Evolutionary conservation across 2,888 invertebrate genomes (phyloP).

Genomic region (Apotomis betuletana): DNA sequence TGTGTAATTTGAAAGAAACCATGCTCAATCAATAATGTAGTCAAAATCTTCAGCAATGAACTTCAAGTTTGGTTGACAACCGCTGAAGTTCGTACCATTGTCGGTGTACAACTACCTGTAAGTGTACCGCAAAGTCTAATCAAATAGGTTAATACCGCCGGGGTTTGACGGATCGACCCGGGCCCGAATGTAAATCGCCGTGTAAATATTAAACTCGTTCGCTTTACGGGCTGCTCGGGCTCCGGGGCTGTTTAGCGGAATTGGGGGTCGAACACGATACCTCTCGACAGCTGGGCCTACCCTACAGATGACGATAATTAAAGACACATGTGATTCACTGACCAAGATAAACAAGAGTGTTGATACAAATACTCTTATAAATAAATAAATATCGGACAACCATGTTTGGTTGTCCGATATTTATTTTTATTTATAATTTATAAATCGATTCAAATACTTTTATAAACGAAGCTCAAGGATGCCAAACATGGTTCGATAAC

Average conservation of each 20-base stretch:
- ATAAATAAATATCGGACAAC: too few species aligned
- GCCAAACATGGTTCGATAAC: too few species aligned
- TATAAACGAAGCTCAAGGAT: too few species aligned
- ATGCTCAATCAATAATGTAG: background rate
- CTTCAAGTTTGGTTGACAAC: background rate
- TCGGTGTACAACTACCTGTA: constrained; percentile 13
- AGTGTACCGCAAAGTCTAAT: constrained; percentile 31
- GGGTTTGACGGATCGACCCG: constrained; percentile 32
- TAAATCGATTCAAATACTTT: too few species aligned
- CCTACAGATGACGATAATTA: too few species aligned
- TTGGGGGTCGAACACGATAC: background rate
- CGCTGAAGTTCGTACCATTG: constrained; percentile 12
- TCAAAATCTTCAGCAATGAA: background rate
- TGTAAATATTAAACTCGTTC: constrained; percentile 34
- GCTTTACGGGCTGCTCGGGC: constrained; percentile 8
- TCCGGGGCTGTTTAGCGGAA: constrained; percentile 7
- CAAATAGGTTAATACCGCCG: constrained; percentile 26
- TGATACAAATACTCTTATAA: too few species aligned
- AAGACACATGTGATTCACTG: background rate
- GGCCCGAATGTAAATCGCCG: constrained; percentile 27
- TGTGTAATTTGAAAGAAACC: too few species aligned
- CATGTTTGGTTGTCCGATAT: too few species aligned
- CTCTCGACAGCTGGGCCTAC: background rate
- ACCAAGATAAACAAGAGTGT: background rate
- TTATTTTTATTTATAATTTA: too few species aligned